Percentiles rank a stretch among this genome's conserved stretches.
phyloP scores from a whole-genome alignment of 2,888 invertebrate species.

The Sceliomorpha sp. region DNA sequence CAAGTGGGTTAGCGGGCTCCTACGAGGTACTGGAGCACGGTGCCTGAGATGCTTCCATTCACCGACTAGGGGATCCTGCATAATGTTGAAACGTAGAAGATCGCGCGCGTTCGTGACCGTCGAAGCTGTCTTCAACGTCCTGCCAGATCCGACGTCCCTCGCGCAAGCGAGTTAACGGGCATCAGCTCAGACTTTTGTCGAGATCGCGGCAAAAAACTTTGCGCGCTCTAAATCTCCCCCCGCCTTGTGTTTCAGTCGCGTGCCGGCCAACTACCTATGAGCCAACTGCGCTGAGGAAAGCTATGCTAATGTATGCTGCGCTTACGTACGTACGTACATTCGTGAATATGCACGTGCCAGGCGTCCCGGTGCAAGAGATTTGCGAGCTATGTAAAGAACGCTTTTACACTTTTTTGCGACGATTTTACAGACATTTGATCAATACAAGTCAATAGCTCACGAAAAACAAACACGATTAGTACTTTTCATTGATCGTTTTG shows the following conservation, averaged over 20 bases:
- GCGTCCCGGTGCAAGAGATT: slow-evolving; percentile 49
- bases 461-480: too few relatives aligned
- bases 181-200: slow-evolving; percentile 54
- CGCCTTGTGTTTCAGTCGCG: slow-evolving; percentile 64
- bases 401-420: slow-evolving; percentile 14
- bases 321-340: slow-evolving; percentile 50
- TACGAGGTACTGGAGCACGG: slow-evolving; percentile 58
- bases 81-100: slow-evolving; percentile 69
- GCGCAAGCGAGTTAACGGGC: slow-evolving; percentile 21
- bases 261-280: slow-evolving; percentile 69
- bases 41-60: too few relatives aligned
- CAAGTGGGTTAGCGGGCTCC: slow-evolving; percentile 76
- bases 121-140: slow-evolving; percentile 3
- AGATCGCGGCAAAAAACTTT: slow-evolving; percentile 61
- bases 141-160: slow-evolving; percentile 8
- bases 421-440: slow-evolving; percentile 8
- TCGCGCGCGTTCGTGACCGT: slow-evolving; percentile 21
- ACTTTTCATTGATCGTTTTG: too few relatives aligned
- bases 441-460: slow-evolving; percentile 18
- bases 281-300: slow-evolving; percentile 65
- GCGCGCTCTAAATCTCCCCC: slow-evolving; percentile 59
- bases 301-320: slow-evolving; percentile 68
- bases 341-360: slow-evolving; percentile 54
- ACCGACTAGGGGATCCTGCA: slow-evolving; percentile 72
- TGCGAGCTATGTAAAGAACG: slow-evolving; percentile 6